These are phyloP conservation scores for Drosophila azteca DNA, from an alignment of 1,140 invertebrate genomes.

Conservation along the genomic window DNA sequence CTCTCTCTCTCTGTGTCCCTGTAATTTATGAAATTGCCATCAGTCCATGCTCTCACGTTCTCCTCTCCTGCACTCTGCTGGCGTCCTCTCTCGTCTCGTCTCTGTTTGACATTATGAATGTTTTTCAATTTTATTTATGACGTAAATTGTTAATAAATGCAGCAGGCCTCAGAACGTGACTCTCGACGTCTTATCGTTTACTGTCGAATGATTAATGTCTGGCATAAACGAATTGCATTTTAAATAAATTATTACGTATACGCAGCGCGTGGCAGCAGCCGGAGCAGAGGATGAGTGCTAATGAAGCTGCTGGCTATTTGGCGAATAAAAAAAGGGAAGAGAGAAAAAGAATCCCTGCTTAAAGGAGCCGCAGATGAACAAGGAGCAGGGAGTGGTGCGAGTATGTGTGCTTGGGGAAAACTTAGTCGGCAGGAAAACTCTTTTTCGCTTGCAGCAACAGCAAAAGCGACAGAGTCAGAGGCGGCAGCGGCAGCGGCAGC, in stretches of 20 bases:
- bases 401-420: slow-evolving; percentile 44
- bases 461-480: neutral
- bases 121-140: slow-evolving; percentile 80
- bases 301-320: slow-evolving; percentile 75
- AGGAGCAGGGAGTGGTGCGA: slow-evolving; percentile 3
- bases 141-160: slow-evolving; percentile 80
- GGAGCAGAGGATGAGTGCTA: slow-evolving; percentile 42
- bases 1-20: neutral
- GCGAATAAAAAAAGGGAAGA: neutral
- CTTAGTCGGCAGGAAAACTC: slow-evolving; percentile 58
- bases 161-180: slow-evolving; percentile 31
- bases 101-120: slow-evolving; percentile 73
- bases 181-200: slow-evolving; percentile 27
- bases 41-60: slow-evolving; percentile 50
- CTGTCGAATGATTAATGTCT: slow-evolving; percentile 64
- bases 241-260: slow-evolving; percentile 79
- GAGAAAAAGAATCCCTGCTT: slow-evolving; percentile 12
- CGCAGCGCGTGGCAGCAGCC: slow-evolving; percentile 46
- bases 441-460: slow-evolving; percentile 45
- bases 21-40: slow-evolving; percentile 64
- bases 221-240: slow-evolving; percentile 77
- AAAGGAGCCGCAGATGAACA: slow-evolving; percentile 46
- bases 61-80: slow-evolving; percentile 44
- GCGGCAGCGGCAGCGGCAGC: slow-evolving; percentile 12
- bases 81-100: neutral